Conservation (phyloP, 1,140 invertebrate species). For the Drosophila biarmipes region DNA sequence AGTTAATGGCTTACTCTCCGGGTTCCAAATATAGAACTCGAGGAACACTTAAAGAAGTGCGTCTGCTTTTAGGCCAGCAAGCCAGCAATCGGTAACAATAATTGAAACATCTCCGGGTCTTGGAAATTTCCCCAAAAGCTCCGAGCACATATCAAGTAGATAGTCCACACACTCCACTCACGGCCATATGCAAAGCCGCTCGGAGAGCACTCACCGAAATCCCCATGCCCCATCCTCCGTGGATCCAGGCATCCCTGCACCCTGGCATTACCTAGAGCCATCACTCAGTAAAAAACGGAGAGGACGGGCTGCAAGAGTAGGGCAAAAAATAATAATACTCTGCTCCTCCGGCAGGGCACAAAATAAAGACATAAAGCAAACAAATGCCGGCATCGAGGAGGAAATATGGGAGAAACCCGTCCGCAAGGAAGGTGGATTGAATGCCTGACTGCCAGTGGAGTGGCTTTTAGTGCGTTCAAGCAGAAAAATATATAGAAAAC, state of each 20-base stretch:
- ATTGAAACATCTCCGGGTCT: slow-evolving; percentile 71
- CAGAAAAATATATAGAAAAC: slow-evolving; percentile 82
- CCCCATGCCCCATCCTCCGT: slow-evolving; percentile 12
- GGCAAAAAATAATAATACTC: slow-evolving; percentile 60
- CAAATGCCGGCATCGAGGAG: slow-evolving; percentile 57
- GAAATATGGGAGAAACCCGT: slow-evolving; percentile 10
- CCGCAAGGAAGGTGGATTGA: slow-evolving; percentile 28
- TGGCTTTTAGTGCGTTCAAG: slow-evolving; percentile 81
- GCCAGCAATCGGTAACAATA: slow-evolving; percentile 34
- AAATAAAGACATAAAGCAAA: slow-evolving; percentile 81
- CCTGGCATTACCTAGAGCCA: slow-evolving; percentile 56
- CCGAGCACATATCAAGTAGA: slow-evolving; percentile 51
- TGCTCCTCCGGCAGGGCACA: slow-evolving; percentile 54
- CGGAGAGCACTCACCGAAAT: slow-evolving; percentile 54
- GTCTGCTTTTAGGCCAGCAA: slow-evolving; percentile 25
- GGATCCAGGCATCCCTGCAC: slow-evolving; percentile 40
- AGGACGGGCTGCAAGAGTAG: slow-evolving; percentile 23
- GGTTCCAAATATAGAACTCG: slow-evolving; percentile 19
- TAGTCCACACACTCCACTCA: slow-evolving; percentile 37
- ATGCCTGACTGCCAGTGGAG: slow-evolving; percentile 67
- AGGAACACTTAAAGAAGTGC: slow-evolving; percentile 25
- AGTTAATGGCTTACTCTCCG: slow-evolving; percentile 71
- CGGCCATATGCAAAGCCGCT: slow-evolving; percentile 57
- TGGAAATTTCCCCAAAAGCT: slow-evolving; percentile 23
- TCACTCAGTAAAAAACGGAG: slow-evolving; percentile 57